Evolutionary conservation across 2,888 invertebrate species (phyloP).

Genomic region (Scaptomyza tumidula): DNA sequence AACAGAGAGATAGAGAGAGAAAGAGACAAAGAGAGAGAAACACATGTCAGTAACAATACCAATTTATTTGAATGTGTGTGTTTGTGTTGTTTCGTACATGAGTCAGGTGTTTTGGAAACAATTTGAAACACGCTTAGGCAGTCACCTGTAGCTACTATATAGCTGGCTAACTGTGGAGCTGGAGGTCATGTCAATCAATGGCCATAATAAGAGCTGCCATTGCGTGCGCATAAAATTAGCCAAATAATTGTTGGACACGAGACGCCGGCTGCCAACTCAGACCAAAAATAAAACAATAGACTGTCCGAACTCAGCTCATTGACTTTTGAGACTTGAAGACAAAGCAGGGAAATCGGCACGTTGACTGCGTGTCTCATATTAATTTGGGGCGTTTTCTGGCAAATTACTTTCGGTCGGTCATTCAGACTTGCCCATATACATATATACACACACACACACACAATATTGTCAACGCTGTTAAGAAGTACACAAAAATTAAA

Average conservation of each 20-base stretch:
- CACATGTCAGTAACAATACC: conserved; percentile 4
- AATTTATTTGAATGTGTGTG: neutral
- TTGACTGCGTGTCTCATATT: conserved; percentile 37
- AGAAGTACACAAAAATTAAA: conserved; percentile 2
- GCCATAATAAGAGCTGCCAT: conserved; percentile 63
- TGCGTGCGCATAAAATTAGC: conserved; percentile 73
- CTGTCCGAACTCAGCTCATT: conserved; percentile 39
- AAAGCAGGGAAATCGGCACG: conserved; percentile 38
- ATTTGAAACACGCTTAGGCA: conserved; percentile 54
- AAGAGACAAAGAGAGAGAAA: conserved; percentile 18
- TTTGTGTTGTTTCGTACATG: conserved; percentile 6
- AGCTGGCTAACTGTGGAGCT: neutral
- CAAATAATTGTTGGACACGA: conserved; percentile 66
- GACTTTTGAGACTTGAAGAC: conserved; percentile 49
- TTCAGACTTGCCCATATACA: neutral
- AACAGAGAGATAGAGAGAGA: neutral
- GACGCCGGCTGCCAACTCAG: conserved; percentile 37
- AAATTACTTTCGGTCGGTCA: conserved; percentile 37
- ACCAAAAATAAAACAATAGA: conserved; percentile 16
- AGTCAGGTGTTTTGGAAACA: conserved; percentile 42
- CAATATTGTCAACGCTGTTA: conserved; percentile 35
- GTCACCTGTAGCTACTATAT: conserved; percentile 59
- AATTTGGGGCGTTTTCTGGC: conserved; percentile 36
- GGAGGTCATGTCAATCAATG: conserved; percentile 72
- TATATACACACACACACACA: conserved; percentile 10